A percentile compares a stretch with the other conserved stretches of the same genome.
Evolutionary conservation across 2,888 invertebrate species (phyloP).

Genomic region (Drosophila borealis): DNA sequence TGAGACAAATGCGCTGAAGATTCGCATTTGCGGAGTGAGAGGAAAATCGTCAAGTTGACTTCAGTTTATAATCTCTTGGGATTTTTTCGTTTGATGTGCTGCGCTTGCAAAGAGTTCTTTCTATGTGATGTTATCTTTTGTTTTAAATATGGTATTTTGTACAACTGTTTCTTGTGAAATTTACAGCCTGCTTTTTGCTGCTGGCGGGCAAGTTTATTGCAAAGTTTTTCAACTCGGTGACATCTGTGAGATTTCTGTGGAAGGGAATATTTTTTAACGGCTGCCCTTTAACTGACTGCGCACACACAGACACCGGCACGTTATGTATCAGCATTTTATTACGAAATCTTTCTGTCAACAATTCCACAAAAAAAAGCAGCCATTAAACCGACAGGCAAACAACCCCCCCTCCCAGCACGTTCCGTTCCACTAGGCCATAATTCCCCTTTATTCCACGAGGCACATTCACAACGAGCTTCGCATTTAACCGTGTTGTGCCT

Average conservation of each 20-base stretch:
- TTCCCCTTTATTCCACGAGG: no score
- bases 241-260: background rate
- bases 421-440: background rate
- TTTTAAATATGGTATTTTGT: no score
- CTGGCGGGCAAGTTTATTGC: background rate
- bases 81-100: no score
- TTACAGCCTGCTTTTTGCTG: no score
- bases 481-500: slow-evolving; percentile 25
- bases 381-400: slow-evolving; percentile 24
- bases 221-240: background rate
- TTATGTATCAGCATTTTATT: slow-evolving; percentile 20
- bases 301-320: no score
- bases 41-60: no score
- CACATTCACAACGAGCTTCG: slow-evolving; percentile 6
- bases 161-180: no score
- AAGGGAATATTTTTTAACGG: background rate
- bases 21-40: no score
- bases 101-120: no score
- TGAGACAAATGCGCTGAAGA: no score
- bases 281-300: background rate
- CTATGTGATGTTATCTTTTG: no score
- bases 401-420: background rate
- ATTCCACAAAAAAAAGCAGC: slow-evolving; percentile 16
- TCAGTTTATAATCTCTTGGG: no score
- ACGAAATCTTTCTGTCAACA: slow-evolving; percentile 56